Base-by-base conservation (phyloP, 2,113 vertebrate genomes). In the Gymnorhina tibicen region DNA sequence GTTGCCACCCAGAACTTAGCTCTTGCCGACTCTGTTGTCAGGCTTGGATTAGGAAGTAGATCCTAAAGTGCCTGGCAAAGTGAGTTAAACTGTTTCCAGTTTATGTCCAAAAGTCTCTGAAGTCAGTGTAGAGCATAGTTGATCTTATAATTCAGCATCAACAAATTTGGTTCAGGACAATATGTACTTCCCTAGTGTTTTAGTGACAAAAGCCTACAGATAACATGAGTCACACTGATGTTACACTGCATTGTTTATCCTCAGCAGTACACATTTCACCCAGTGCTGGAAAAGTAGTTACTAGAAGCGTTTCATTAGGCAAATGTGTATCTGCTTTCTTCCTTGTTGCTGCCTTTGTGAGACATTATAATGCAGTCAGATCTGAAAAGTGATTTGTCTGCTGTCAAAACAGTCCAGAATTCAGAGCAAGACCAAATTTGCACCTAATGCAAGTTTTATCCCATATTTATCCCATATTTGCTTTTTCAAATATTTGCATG, bases 201-300 rank as follows among this genome's bases (percentile, higher is more conserved):
- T 35, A 73, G 52, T 74, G 42, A 85, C 16, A 28, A 26, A 74
- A 74, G 11, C 7, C 27, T 67, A 46, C 9, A 26, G 8, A 53
- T 47, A 82, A 35, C 2, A 1, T 42, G 42, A 78, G 17, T 44
- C 77, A 80, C 16, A 27, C 3, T 59, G 47, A 46, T 0, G 0
- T 41, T 70, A 64, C 21, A 70, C 30, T 52, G 39, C 22, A 28
- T 9, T 9, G 42, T 63, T 66, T 81, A 39, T 17, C 16, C 19
- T 11, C 19, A 59, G 24, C 42, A 75, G 35, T 2, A 77, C 2
- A 23, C 3, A 22, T 35, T 87, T 86, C 50, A 67, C 8, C 8
- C 7, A 44, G 5, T 2, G 3, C 17, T 69, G 53, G 37, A 80
- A 86, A 86, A 84, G 30, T 6, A 47, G 5, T 50, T 59, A 32